phyloP scores from a whole-genome alignment of 2,888 invertebrate species.

The Acronicta alni region DNA sequence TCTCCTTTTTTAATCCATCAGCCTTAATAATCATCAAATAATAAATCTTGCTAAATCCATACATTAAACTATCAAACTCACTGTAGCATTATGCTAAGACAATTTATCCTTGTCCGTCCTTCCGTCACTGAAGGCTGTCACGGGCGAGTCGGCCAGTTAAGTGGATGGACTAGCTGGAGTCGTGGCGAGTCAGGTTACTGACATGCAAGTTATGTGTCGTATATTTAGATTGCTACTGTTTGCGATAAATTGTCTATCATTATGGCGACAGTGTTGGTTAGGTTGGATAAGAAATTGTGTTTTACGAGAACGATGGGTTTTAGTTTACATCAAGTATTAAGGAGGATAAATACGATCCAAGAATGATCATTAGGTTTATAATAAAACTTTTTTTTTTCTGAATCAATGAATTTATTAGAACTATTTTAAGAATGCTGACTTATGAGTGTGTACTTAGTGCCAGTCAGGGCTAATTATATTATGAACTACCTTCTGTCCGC shows the following conservation, averaged over 20 bases:
- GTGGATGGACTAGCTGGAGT: constrained; percentile 28
- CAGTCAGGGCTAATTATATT: too few relatives aligned
- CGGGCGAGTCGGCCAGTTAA: constrained; percentile 28
- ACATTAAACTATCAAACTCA: background rate
- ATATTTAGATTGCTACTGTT: constrained; percentile 42
- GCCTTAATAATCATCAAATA: too few relatives aligned
- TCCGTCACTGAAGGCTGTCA: constrained; percentile 50
- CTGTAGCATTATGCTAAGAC: constrained; percentile 2
- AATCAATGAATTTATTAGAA: too few relatives aligned
- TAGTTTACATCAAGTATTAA: too few relatives aligned
- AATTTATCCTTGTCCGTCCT: constrained; percentile 51
- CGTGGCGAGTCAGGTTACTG: constrained; percentile 46
- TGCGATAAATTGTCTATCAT: constrained; percentile 31
- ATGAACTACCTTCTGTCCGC: too few relatives aligned
- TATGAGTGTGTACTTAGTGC: too few relatives aligned
- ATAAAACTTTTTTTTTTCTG: too few relatives aligned
- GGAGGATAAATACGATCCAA: too few relatives aligned
- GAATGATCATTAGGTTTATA: too few relatives aligned
- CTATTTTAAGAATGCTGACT: too few relatives aligned
- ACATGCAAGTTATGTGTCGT: constrained; percentile 50
- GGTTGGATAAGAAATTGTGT: background rate
- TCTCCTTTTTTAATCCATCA: too few relatives aligned
- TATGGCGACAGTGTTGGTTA: constrained; percentile 9
- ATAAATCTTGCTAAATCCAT: background rate
- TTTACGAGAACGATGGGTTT: background rate